A percentile compares a stretch with the other conserved stretches of the same genome.
Conservation (phyloP, 1,140 invertebrate genomes). For the Caenorhabditis briggsae region DNA sequence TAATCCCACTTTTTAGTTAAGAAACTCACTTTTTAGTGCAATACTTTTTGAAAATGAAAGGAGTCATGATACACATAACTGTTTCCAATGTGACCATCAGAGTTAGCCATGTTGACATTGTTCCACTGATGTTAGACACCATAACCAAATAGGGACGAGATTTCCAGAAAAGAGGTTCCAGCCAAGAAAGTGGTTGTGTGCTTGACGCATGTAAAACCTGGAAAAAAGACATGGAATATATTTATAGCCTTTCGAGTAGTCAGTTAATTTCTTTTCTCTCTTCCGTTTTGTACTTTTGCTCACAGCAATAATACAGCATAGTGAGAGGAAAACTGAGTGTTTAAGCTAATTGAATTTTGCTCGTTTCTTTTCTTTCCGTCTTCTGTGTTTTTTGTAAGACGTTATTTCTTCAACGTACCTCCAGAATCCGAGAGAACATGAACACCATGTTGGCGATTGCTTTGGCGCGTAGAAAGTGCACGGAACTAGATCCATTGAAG, state of each 20-base stretch:
- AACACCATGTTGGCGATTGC: slow-evolving; percentile 75
- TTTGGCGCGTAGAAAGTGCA: slow-evolving; percentile 75
- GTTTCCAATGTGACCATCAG: slow-evolving; percentile 75
- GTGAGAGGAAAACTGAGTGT: background rate
- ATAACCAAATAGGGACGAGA: slow-evolving; percentile 74
- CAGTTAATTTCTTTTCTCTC: slow-evolving; percentile 2
- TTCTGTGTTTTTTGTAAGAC: background rate
- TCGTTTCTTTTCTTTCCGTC: background rate
- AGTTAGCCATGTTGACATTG: slow-evolving; percentile 75
- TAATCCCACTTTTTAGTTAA: background rate
- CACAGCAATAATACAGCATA: slow-evolving; percentile 8
- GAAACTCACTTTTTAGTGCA: slow-evolving; percentile 67
- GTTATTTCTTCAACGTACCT: slow-evolving; percentile 48
- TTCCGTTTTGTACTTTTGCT: background rate
- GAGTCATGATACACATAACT: slow-evolving; percentile 72
- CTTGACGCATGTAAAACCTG: slow-evolving; percentile 76
- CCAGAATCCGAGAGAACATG: slow-evolving; percentile 73
- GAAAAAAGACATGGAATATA: background rate
- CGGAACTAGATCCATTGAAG: slow-evolving; percentile 73
- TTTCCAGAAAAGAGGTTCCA: slow-evolving; percentile 75
- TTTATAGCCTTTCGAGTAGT: background rate
- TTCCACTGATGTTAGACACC: slow-evolving; percentile 75
- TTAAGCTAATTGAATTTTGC: slow-evolving; percentile 18
- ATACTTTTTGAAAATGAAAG: slow-evolving; percentile 74
- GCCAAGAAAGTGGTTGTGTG: slow-evolving; percentile 50